phyloP scores from a whole-genome alignment of 2,888 invertebrate species.

The Dioctria rufipes region DNA sequence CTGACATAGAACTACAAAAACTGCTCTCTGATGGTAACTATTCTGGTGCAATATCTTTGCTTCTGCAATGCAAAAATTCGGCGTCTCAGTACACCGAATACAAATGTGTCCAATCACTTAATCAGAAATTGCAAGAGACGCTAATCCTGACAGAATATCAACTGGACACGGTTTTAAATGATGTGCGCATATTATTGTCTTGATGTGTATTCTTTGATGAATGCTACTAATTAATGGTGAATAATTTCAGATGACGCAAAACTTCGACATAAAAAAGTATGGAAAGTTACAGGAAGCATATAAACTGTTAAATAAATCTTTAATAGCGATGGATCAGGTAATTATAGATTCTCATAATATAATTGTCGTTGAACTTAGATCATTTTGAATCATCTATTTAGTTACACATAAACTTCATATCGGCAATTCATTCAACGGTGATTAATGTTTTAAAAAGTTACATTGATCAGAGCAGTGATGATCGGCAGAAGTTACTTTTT shows the following conservation, averaged over 20 bases:
- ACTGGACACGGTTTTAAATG: slow-evolving; percentile 87
- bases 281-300: slow-evolving; percentile 90
- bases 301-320: slow-evolving; percentile 89
- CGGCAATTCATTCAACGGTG: slow-evolving; percentile 89
- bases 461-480: slow-evolving; percentile 71
- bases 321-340: slow-evolving; percentile 89
- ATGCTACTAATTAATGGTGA: not conserved
- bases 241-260: slow-evolving; percentile 70
- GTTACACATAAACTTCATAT: slow-evolving; percentile 94
- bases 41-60: slow-evolving; percentile 90
- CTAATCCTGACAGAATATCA: slow-evolving; percentile 92
- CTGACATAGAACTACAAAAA: slow-evolving; percentile 87
- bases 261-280: slow-evolving; percentile 86
- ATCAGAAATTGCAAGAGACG: slow-evolving; percentile 90
- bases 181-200: slow-evolving; percentile 72
- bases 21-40: slow-evolving; percentile 88
- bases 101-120: slow-evolving; percentile 90
- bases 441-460: slow-evolving; percentile 74
- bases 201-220: not conserved
- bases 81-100: slow-evolving; percentile 90
- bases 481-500: slow-evolving; percentile 80
- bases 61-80: slow-evolving; percentile 89
- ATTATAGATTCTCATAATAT: not conserved
- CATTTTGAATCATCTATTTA: slow-evolving; percentile 66
- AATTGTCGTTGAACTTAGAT: not conserved